Base-by-base conservation (phyloP, 2,113 vertebrate species). In the Cyanoramphus novaezelandiae region DNA sequence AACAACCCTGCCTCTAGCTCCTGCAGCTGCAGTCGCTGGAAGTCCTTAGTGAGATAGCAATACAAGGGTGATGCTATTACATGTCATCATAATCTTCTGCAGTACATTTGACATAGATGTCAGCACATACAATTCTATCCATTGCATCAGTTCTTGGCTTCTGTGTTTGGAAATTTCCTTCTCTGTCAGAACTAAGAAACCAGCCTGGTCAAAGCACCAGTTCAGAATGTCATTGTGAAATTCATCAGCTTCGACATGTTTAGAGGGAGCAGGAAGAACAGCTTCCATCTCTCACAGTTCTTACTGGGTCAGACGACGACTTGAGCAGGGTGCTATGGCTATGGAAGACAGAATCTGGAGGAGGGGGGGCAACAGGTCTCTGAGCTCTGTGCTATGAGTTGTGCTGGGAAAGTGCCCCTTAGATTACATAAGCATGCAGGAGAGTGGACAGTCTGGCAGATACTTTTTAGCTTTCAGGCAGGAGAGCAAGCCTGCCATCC, bases 341-440 rank as follows among this genome's bases (percentile, higher is more conserved):
- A 2, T 2, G 31, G 60, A 27, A 27, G 18, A 21, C 29, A 8
- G 17, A 37, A 29, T 4, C 41, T 1, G 4, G 43, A 20, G 21
- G 46, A 21, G 33, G 0, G 1, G 1, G 2, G 49, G 11, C n/a
- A 37, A 6, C 31, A 13, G 33, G n/a, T 3, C 15, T 11, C 69
- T 10, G 60, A 68, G 53, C 75, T 31, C 37, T 1, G 0, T 6
- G 24, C n/a, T 19, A 2, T 7, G 27, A 4, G 6, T 10, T 37
- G 9, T 35, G 28, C 62, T 12, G 37, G 27, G 8, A 39, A 11
- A 24, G 12, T 21, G 12, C 2, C 57, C 28, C 55, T 24, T 0
- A 0, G 17, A 8, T 18, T 31, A 2, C 0, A 0, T 5, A 43
- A n/a, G 52, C 33, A 53, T 0, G 0, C 0, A 15, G 31, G 17